Evolutionary conservation across 2,797 vertebrate species (phyloP), one percentile per base, ranked within the genome.

Genomic region (Notolabrus celidotus): DNA sequence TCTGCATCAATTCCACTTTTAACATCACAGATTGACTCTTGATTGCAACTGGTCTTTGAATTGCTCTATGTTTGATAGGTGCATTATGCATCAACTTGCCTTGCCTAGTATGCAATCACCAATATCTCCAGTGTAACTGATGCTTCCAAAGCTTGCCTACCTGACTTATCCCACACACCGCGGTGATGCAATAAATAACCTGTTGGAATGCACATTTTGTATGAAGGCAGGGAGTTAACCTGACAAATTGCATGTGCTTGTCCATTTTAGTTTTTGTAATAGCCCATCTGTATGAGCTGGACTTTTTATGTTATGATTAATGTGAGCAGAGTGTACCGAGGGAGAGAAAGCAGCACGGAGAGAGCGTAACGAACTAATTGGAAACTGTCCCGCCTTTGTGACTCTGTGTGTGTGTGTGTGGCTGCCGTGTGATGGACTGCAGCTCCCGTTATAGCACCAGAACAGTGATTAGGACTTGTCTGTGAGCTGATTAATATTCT

Each of bases 401-500:
- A 68, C 38, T 51, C 7, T 54, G 43, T 58, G 49, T 54, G 43
- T 58, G 49, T 53, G 52, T 55, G 67, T 58, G 72, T 65, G 84
- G 58, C 59, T 63, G 42, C 49, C 22, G 57, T 42, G 65, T 92
- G 89, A 92, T 93, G 86, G 90, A 93, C 88, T 91, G 83, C 75
- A 59, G 84, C 74, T 89, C 91, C 92, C 79, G 62, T 90, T 93
- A 86, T 92, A 92, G 92, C 78, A 77, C 52, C 80, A 81, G 77
- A 82, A 88, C 86, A 91, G 89, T 78, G 87, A 92, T 91, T 90
- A 90, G 91, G 14, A 86, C 83, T 88, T 79, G 85, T 92, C 91
- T 85, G 74, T 78, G 77, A 84, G 88, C 88, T 91, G 88, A 92
- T 92, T 90, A 92, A 92, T 92, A 85, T 89, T 88, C 86, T 73